Evolutionary conservation across 2,113 vertebrate genomes (phyloP).

Genomic region (Spizaetus ornatus): DNA sequence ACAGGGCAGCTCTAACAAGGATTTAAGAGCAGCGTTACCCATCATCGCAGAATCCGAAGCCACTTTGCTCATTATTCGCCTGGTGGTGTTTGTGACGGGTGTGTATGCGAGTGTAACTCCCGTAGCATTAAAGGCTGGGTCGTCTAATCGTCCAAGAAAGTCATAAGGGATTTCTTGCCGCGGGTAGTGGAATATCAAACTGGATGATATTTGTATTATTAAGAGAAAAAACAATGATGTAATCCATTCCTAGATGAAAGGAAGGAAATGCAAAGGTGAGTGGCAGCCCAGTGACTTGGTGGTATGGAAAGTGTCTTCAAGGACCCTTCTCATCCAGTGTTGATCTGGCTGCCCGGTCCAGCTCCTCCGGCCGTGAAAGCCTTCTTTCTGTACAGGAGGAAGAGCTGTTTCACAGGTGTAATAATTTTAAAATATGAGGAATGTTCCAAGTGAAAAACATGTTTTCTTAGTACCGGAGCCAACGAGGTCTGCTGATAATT

Average conservation of each 20-base stretch:
- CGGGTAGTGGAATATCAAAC: accelerated
- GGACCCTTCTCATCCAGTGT: not conserved
- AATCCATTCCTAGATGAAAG: constrained; percentile 74
- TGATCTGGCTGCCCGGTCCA: no score
- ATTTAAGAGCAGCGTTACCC: not conserved
- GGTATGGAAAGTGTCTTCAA: not conserved
- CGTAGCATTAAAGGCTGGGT: not conserved
- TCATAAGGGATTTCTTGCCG: not conserved
- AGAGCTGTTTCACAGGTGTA: not conserved
- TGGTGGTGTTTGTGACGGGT: constrained; percentile 72
- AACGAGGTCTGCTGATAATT: not conserved
- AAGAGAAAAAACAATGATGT: constrained; percentile 57
- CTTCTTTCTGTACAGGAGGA: accelerated
- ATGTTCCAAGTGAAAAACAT: not conserved
- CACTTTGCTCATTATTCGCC: constrained; percentile 80
- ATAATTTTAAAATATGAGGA: accelerated
- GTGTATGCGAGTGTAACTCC: constrained; percentile 65
- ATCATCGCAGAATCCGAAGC: constrained; percentile 32
- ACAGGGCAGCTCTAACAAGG: not conserved
- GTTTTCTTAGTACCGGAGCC: not conserved
- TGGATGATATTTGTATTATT: accelerated
- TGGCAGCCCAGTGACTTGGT: not conserved
- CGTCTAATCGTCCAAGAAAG: constrained; percentile 16
- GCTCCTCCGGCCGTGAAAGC: accelerated
- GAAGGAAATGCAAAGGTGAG: not conserved